Conservation (phyloP, 1,140 invertebrate genomes). For the Dendroctonus ponderosae region DNA sequence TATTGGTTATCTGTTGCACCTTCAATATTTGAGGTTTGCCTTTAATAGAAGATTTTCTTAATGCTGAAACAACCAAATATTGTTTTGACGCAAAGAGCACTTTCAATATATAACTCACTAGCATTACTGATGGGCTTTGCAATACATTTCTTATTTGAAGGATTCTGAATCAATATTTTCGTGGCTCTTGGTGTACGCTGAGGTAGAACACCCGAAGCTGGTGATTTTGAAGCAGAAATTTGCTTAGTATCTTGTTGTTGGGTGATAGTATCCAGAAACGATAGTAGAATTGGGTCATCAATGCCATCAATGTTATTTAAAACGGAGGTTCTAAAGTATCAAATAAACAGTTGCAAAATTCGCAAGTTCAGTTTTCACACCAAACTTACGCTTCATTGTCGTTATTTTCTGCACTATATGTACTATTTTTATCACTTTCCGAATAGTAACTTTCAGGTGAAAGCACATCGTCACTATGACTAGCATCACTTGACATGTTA, state of each 20-base stretch:
- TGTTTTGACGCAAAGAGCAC: background rate
- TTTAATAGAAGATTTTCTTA: constrained; percentile 42
- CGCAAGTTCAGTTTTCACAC: background rate
- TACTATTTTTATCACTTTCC: constrained; percentile 45
- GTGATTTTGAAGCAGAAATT: constrained; percentile 15
- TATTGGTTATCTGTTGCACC: constrained; percentile 56
- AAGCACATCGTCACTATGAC: constrained; percentile 42
- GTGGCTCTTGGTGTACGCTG: constrained; percentile 32
- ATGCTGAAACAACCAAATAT: constrained; percentile 27
- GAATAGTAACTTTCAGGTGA: constrained; percentile 41
- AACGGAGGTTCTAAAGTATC: constrained; percentile 29
- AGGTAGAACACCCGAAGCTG: background rate
- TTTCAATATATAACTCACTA: constrained; percentile 31
- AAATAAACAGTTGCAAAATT: background rate
- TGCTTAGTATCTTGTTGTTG: constrained; percentile 25
- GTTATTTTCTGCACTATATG: constrained; percentile 27
- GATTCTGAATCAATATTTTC: constrained; percentile 44
- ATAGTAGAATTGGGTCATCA: constrained; percentile 39
- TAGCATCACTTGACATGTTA: constrained; percentile 43
- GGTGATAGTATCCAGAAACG: constrained; percentile 36
- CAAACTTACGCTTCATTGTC: constrained; percentile 30
- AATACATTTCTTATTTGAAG: constrained; percentile 41
- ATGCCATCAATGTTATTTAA: constrained; percentile 36
- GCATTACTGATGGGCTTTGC: constrained; percentile 39
- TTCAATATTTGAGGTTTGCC: constrained; percentile 56